Conservation (phyloP, 2,888 invertebrate species). For the Hypena proboscidalis region DNA sequence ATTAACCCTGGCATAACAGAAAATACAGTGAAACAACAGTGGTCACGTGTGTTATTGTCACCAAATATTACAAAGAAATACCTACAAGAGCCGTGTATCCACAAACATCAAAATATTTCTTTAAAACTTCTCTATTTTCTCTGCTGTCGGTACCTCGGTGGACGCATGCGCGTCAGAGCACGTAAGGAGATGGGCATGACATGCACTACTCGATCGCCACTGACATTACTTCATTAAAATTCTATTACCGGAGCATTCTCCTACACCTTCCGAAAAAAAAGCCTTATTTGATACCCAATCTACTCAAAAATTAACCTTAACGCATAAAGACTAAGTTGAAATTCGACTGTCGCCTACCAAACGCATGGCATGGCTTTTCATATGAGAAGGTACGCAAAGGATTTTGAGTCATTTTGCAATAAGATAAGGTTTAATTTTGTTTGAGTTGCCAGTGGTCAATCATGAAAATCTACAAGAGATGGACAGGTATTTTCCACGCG, state of each 20-base stretch:
- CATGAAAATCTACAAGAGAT: constrained; percentile 58
- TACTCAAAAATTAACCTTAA: constrained; percentile 38
- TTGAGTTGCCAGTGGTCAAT: constrained; percentile 42
- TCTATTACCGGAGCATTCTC: constrained; percentile 85
- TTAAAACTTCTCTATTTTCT: constrained; percentile 47
- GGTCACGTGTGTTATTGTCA: too few relatives aligned
- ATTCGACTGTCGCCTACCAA: constrained; percentile 11
- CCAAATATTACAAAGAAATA: too few relatives aligned
- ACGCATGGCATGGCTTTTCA: not conserved
- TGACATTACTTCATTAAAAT: constrained; percentile 85
- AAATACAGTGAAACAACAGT: too few relatives aligned
- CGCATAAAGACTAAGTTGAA: not conserved
- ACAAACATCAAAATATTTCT: not conserved
- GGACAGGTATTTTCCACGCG: constrained; percentile 61
- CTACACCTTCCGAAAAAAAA: constrained; percentile 44
- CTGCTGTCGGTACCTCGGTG: constrained; percentile 56
- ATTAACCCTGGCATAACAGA: too few relatives aligned
- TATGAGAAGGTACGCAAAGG: not conserved
- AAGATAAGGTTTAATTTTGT: constrained; percentile 38
- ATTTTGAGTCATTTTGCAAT: constrained; percentile 21
- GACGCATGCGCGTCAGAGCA: constrained; percentile 68
- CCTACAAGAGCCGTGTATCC: too few relatives aligned
- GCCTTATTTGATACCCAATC: constrained; percentile 22
- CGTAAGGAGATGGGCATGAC: constrained; percentile 83
- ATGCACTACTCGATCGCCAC: constrained; percentile 71